Evolutionary conservation across 2,888 invertebrate species (phyloP).

Genomic region (Caenorhabditis sp.): DNA sequence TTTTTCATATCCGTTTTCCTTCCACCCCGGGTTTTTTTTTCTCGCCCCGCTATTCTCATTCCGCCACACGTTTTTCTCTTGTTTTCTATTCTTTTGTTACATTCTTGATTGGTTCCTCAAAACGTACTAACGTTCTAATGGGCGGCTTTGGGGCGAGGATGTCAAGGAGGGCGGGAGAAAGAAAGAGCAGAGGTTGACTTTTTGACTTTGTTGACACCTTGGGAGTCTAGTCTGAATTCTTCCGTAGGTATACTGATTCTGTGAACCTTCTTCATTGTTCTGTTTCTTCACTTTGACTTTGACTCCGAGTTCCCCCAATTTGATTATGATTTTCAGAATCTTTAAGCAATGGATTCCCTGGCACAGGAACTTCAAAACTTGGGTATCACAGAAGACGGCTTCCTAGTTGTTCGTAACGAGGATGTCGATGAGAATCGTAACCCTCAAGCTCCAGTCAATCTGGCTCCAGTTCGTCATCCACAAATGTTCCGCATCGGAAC

Average conservation of each 20-base stretch:
- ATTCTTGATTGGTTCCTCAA: conserved; percentile 31
- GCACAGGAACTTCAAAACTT: background rate
- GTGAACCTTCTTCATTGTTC: too few species aligned
- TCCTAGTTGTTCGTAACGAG: background rate
- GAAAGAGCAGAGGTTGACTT: conserved; percentile 28
- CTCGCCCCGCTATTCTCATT: too few species aligned
- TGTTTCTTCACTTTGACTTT: too few species aligned
- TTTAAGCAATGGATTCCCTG: background rate
- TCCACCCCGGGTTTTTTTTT: background rate
- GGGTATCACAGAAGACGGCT: background rate
- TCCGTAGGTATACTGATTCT: too few species aligned
- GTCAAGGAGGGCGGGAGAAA: background rate
- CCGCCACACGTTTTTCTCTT: background rate
- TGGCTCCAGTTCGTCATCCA: too few species aligned
- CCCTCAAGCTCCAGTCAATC: too few species aligned
- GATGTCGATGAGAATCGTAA: background rate
- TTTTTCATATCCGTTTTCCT: conserved; percentile 24
- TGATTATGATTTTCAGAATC: background rate
- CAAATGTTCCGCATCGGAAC: too few species aligned
- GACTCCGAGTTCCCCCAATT: too few species aligned
- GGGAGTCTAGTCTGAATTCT: too few species aligned
- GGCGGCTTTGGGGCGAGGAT: too few species aligned
- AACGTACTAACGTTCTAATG: conserved; percentile 42
- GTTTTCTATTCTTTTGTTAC: conserved; percentile 10
- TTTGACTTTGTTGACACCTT: conserved; percentile 38